Base-by-base conservation (phyloP, 2,888 invertebrate species). In the Cheilosia urbana region DNA sequence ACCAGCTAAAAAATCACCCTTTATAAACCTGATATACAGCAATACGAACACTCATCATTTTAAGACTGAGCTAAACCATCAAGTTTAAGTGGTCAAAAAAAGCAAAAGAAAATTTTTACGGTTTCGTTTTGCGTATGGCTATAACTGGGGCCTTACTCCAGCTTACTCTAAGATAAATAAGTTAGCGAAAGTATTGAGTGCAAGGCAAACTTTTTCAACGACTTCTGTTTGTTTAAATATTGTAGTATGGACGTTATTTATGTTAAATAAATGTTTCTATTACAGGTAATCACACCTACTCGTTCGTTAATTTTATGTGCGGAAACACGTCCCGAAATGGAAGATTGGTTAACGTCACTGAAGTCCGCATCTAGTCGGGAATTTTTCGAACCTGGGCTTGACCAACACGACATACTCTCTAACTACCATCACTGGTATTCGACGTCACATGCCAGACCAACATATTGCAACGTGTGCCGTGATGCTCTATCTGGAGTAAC, bases 391-490 rank as follows among this genome's bases (percentile, higher is more conserved):
- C 90, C 94, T 90, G 90, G 94, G 90, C 60, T 94, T 90, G 94
- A 95, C 93, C 92, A 95, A 91, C 92, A 94, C 91, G 93, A 96
- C 89, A 94, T 95, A 89, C 93, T 96, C 24, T 95, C 95, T 72
- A 96, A 96, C 80, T 94, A 95, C 90, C 96, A 96, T 91, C 94
- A 94, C 88, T 97, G 97, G 97, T 98, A 98, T 91, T 96, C 97
- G 9, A 97, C 98, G 19, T 98, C 97, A 1, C 98, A 98, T 93
- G 98, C 98, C 0, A 94, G 98, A 66, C 98, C 98, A 53, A 98
- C 98, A 0, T 98, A 98, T 93, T 99, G 99, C 93, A 99, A 99
- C 93, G 98, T 99, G 51, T 99, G 99, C 92, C 94, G 98, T 79
- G 98, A 99, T 91, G 97, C 98, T 19, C 94, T 99, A 55, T 96